Evolutionary conservation across 2,888 invertebrate genomes (phyloP).

Genomic region (Petrophora chlorosata): DNA sequence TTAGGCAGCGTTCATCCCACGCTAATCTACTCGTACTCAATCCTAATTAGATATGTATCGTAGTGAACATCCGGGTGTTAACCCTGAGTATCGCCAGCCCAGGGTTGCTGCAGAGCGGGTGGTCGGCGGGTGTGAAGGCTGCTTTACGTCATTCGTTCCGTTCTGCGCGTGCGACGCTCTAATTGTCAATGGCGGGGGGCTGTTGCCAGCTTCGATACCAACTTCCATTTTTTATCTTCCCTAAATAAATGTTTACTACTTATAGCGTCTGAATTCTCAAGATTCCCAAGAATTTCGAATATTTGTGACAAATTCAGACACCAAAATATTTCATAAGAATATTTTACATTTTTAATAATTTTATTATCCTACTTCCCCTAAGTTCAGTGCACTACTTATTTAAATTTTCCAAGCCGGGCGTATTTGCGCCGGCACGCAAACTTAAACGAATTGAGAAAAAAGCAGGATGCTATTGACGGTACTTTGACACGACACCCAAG

Average conservation of each 20-base stretch:
- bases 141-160: constrained; percentile 75
- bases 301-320: too few species aligned
- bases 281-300: too few species aligned
- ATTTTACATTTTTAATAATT: too few species aligned
- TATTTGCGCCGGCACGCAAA: constrained; percentile 4
- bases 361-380: too few species aligned
- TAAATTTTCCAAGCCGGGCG: too few species aligned
- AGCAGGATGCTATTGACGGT: constrained; percentile 7
- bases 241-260: constrained; percentile 5
- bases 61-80: constrained; percentile 19
- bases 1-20: constrained; percentile 1
- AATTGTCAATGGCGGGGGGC: constrained; percentile 63
- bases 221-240: background rate
- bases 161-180: constrained; percentile 70
- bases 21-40: background rate
- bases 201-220: constrained; percentile 26
- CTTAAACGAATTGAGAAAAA: constrained; percentile 6
- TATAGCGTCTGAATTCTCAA: constrained; percentile 7
- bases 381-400: background rate
- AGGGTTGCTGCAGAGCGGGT: constrained; percentile 30
- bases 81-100: constrained; percentile 19
- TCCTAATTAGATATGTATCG: constrained; percentile 24
- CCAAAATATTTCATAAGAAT: too few species aligned
- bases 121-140: constrained; percentile 66
- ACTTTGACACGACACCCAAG: constrained; percentile 13